Evolutionary conservation across 2,797 vertebrate genomes (phyloP).

Genomic region (Tokudaia tokunoshimensis): DNA sequence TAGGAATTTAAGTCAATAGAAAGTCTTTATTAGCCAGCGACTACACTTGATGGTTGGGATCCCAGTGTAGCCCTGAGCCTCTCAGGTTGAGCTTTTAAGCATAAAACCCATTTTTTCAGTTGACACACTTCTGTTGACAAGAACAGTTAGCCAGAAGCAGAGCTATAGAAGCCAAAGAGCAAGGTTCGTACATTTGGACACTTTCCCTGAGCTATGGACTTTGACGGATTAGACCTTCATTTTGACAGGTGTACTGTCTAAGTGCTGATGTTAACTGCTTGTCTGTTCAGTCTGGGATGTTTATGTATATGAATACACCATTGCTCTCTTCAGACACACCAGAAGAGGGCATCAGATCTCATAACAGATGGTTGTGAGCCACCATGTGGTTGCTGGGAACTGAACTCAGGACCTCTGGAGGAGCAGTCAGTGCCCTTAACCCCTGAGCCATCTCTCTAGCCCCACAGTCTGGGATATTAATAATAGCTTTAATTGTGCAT

Average conservation of each 20-base stretch:
- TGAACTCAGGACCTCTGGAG: no score
- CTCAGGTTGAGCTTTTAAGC: background rate
- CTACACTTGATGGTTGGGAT: background rate
- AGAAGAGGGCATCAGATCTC: no score
- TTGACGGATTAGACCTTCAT: background rate
- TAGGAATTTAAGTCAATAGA: background rate
- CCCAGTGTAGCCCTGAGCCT: background rate
- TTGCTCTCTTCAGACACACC: no score
- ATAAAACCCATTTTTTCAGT: background rate
- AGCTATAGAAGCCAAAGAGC: background rate
- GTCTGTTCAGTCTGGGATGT: background rate
- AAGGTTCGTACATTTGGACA: background rate
- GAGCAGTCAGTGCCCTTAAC: no score
- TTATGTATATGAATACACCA: no score
- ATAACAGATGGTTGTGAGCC: no score
- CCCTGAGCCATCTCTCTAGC: no score
- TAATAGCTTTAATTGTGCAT: background rate
- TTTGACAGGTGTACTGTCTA: background rate
- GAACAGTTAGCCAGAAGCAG: no score
- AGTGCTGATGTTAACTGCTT: background rate
- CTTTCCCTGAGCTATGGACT: background rate
- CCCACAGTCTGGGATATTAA: background rate
- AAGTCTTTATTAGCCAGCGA: background rate
- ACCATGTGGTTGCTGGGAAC: no score
- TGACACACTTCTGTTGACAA: background rate